Evolutionary conservation across 1,140 invertebrate species (phyloP).

Genomic region (Trichoplusia ni): DNA sequence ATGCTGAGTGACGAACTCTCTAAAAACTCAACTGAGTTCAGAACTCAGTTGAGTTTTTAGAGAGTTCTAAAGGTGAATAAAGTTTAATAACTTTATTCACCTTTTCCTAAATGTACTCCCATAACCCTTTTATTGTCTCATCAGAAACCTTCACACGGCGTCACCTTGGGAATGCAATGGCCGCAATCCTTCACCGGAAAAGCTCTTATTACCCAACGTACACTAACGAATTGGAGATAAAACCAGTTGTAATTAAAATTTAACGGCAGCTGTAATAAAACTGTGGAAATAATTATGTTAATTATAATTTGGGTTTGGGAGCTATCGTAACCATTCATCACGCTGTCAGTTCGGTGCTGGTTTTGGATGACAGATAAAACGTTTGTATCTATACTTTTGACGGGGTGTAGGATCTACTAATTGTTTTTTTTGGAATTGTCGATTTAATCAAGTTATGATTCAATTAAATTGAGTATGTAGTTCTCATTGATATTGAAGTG

Average conservation of each 20-base stretch:
- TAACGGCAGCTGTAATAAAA: slow-evolving; percentile 27
- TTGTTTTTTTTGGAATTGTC: no score
- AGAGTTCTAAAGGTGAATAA: no score
- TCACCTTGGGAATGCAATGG: neutral
- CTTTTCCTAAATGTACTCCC: neutral
- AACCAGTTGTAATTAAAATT: slow-evolving; percentile 29
- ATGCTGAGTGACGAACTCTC: no score
- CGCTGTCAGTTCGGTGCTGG: neutral
- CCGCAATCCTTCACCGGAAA: slow-evolving; percentile 18
- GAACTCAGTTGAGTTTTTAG: no score
- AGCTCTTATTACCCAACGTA: slow-evolving; percentile 15
- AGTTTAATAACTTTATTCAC: no score
- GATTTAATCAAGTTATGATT: no score
- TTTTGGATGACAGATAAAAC: slow-evolving; percentile 16
- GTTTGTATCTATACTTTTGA: neutral
- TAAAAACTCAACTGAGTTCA: no score
- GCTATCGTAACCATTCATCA: slow-evolving; percentile 18
- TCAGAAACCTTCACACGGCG: no score
- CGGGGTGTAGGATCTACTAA: neutral
- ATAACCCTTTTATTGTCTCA: no score
- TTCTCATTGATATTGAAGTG: no score
- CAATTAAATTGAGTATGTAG: no score
- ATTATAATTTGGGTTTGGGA: slow-evolving; percentile 15
- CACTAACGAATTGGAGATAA: slow-evolving; percentile 16
- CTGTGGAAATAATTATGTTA: slow-evolving; percentile 29